Conservation (phyloP, 2,888 invertebrate species). For the Cryptocephalus moraei region DNA sequence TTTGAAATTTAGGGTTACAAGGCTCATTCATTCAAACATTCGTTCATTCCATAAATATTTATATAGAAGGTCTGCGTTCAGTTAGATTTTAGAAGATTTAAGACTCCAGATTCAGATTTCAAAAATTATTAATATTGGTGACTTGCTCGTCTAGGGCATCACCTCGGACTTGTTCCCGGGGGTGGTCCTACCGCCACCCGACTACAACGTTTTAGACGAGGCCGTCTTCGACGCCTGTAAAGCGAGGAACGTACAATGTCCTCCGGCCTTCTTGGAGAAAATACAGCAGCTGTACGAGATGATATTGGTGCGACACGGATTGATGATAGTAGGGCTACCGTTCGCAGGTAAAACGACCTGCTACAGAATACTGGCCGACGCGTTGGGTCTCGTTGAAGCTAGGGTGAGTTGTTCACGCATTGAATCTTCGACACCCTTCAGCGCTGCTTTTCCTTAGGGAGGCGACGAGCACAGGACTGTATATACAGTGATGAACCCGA, state of each 20-base stretch:
- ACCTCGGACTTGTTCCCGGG: constrained; percentile 92
- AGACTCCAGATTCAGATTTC: too few species aligned
- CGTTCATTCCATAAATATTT: too few species aligned
- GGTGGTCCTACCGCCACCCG: constrained; percentile 64
- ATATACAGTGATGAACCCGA: constrained; percentile 82
- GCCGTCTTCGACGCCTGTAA: constrained; percentile 56
- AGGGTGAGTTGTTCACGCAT: constrained; percentile 39
- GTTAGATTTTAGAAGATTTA: too few species aligned
- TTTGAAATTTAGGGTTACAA: too few species aligned
- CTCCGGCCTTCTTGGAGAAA: constrained; percentile 78
- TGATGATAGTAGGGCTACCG: constrained; percentile 88
- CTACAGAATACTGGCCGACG: constrained; percentile 73
- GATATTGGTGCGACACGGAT: constrained; percentile 88
- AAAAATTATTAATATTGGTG: too few species aligned
- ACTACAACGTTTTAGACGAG: constrained; percentile 61
- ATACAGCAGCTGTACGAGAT: constrained; percentile 88
- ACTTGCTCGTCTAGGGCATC: constrained; percentile 56
- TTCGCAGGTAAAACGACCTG: constrained; percentile 88
- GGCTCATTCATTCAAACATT: too few species aligned
- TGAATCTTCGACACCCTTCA: not conserved
- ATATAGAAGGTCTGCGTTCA: too few species aligned
- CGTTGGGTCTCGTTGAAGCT: constrained; percentile 67
- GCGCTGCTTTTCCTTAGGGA: constrained; percentile 39
- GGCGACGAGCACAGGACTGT: constrained; percentile 67
- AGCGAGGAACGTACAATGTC: constrained; percentile 71